Percentiles rank a stretch among this genome's conserved stretches.
These are phyloP conservation scores for Phaetusa simplex DNA, from an alignment of 2,113 vertebrate genomes.

Conservation along the genomic window DNA sequence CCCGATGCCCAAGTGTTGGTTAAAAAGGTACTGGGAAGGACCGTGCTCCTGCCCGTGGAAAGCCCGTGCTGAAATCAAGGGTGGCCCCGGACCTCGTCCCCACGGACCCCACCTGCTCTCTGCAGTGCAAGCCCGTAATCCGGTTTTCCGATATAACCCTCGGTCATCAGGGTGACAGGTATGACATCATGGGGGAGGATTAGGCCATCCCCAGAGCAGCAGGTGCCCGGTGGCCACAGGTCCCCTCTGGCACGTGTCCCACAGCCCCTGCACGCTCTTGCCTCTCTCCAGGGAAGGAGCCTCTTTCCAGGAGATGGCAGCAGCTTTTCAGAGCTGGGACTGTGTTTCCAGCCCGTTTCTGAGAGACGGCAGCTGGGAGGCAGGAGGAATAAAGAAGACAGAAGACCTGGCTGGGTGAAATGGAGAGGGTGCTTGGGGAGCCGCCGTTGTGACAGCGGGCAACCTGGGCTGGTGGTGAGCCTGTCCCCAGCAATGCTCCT, in stretches of 20 bases:
- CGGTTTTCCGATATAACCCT: not conserved
- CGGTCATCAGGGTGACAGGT: not conserved
- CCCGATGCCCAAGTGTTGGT: too few relatives aligned
- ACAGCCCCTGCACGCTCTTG: accelerated
- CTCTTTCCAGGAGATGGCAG: slow-evolving; percentile 68
- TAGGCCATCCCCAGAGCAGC: not conserved
- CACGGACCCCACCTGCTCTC: not conserved
- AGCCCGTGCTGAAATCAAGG: not conserved
- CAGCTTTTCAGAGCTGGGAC: slow-evolving; percentile 38
- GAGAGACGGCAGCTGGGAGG: not conserved
- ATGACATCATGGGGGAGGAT: not conserved
- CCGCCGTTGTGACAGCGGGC: accelerated
- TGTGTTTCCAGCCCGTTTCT: not conserved
- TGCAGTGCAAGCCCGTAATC: not conserved
- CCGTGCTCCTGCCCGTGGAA: accelerated
- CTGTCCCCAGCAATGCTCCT: not conserved
- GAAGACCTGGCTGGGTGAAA: not conserved
- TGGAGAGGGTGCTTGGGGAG: not conserved
- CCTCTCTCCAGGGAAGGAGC: slow-evolving; percentile 3
- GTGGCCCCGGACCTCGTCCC: not conserved
- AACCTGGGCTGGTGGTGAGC: not conserved
- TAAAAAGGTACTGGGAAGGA: not conserved
- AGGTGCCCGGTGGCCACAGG: accelerated
- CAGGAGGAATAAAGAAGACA: not conserved
- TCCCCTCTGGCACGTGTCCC: not conserved